Conservation (phyloP, 2,113 vertebrate species). For the Cyanistes caeruleus region DNA sequence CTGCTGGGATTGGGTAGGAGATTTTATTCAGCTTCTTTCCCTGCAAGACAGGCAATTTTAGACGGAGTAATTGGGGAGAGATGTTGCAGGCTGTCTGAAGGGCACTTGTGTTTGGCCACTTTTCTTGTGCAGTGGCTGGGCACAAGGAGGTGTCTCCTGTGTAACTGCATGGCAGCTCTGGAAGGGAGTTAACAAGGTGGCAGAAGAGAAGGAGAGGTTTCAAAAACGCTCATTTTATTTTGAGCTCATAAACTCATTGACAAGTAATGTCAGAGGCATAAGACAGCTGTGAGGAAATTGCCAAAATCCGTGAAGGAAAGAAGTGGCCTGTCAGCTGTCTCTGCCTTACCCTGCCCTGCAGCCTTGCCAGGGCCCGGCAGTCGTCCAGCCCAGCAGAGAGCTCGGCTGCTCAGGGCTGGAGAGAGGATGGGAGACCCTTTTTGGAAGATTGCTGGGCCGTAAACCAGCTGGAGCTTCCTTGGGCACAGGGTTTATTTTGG, state of each 20-base stretch:
- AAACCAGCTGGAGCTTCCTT: not conserved
- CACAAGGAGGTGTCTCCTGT: slow-evolving; percentile 3
- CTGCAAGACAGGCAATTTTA: slow-evolving; percentile 1
- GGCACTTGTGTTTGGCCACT: slow-evolving; percentile 12
- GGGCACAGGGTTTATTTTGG: not conserved
- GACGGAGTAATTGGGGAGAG: slow-evolving; percentile 29
- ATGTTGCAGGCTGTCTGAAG: slow-evolving; percentile 8
- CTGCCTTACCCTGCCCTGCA: slow-evolving; percentile 20
- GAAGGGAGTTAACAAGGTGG: not conserved
- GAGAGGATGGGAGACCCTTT: not conserved
- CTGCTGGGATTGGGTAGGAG: not conserved
- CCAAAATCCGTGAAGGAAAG: slow-evolving; percentile 48
- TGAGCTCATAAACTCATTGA: slow-evolving; percentile 10
- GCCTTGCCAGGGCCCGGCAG: slow-evolving; percentile 12
- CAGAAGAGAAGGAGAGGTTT: not conserved
- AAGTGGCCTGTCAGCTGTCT: slow-evolving; percentile 59
- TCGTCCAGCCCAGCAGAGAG: not conserved
- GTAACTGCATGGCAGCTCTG: slow-evolving; percentile 48
- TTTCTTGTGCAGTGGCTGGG: slow-evolving; percentile 3
- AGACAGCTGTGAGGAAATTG: slow-evolving; percentile 64
- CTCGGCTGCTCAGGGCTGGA: not conserved
- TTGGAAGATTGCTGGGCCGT: not conserved
- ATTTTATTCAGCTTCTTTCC: not conserved
- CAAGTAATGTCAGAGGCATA: accelerated
- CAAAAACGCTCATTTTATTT: not conserved